Percentiles rank a stretch among this genome's conserved stretches.
Conservation (phyloP, 2,113 vertebrate genomes). For the Gavia stellata region DNA sequence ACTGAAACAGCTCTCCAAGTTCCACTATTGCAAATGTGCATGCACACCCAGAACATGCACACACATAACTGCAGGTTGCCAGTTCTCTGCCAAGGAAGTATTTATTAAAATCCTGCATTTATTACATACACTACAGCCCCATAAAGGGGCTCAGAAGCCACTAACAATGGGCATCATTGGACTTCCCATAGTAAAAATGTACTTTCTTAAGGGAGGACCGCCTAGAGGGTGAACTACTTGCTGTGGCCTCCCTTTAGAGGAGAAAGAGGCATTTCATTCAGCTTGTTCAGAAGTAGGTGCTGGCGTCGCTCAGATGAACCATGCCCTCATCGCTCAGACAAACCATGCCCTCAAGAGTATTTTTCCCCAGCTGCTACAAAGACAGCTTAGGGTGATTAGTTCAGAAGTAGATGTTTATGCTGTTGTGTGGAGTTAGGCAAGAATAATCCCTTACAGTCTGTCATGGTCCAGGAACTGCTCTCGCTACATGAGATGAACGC, state of each 20-base stretch:
- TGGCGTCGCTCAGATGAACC: rapidly evolving
- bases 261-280: not conserved
- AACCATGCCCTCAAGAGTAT: not conserved
- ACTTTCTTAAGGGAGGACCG: not conserved
- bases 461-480: not conserved
- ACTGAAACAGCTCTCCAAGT: not conserved
- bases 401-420: not conserved
- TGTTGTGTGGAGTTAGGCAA: not conserved
- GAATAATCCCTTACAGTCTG: not conserved
- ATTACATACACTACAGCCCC: not conserved
- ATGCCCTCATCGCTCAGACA: not conserved
- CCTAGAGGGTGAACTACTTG: not conserved
- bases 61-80: not conserved
- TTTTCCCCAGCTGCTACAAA: not conserved
- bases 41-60: not conserved
- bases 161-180: not conserved
- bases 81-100: not conserved
- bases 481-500: not conserved
- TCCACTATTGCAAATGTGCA: not conserved
- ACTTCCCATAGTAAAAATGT: not conserved
- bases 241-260: not conserved
- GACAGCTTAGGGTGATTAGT: not conserved
- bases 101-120: not conserved
- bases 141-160: not conserved
- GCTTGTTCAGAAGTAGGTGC: not conserved